phyloP scores from a whole-genome alignment of 1,140 invertebrate species.

The Aphelinus atriplicis region DNA sequence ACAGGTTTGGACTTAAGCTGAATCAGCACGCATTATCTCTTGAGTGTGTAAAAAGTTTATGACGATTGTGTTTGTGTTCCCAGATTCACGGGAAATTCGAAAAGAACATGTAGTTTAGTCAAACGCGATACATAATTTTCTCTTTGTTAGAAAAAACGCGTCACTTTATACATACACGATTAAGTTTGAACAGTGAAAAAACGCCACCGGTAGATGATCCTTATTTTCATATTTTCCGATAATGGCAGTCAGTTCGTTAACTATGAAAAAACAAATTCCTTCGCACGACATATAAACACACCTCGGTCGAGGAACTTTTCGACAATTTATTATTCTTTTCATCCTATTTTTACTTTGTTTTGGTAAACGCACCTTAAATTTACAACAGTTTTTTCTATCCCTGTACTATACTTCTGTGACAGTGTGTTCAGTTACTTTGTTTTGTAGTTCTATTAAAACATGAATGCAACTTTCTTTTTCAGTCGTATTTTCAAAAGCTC shows the following conservation, averaged over 20 bases:
- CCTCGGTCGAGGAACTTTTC: conserved; percentile 32
- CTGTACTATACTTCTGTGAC: conserved; percentile 22
- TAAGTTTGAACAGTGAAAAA: conserved; percentile 18
- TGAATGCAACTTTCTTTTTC: conserved; percentile 39
- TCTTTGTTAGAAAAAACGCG: background rate
- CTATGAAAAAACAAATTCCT: conserved; percentile 36
- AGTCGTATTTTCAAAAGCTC: conserved; percentile 33
- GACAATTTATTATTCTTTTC: conserved; percentile 25
- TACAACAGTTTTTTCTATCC: conserved; percentile 31
- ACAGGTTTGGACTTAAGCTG: conserved; percentile 29
- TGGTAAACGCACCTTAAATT: conserved; percentile 34
- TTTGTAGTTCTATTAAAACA: conserved; percentile 21
- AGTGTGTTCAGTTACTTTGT: conserved; percentile 9
- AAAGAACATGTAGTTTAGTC: conserved; percentile 11
- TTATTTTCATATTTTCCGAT: conserved; percentile 25
- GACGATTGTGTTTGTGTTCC: conserved; percentile 5
- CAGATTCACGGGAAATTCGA: conserved; percentile 19
- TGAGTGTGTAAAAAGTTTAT: conserved; percentile 7
- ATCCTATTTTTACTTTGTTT: conserved; percentile 17
- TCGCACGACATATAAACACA: conserved; percentile 30
- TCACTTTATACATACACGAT: conserved; percentile 18
- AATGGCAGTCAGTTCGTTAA: conserved; percentile 37
- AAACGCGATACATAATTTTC: conserved; percentile 6
- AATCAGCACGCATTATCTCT: conserved; percentile 24
- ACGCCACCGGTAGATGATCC: background rate